These are phyloP conservation scores for Scrobipalpa atriplicella DNA, from an alignment of 2,888 invertebrate genomes.

Conservation along the genomic window DNA sequence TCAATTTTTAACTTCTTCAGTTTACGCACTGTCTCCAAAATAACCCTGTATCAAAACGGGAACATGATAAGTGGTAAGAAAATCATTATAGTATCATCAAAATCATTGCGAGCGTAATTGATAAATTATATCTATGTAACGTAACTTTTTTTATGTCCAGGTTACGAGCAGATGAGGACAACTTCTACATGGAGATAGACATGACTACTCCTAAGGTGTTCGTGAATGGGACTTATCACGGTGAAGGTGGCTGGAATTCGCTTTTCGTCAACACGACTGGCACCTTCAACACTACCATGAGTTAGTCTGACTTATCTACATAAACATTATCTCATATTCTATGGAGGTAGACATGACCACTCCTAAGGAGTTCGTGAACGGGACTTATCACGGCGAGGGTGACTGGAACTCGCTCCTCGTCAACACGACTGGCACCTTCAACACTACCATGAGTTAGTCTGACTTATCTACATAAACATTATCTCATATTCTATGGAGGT, in stretches of 20 bases:
- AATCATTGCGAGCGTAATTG: too few species aligned
- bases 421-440: conserved; percentile 83
- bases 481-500: conserved; percentile 71
- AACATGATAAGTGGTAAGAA: too few species aligned
- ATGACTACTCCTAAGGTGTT: conserved; percentile 79
- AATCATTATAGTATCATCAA: too few species aligned
- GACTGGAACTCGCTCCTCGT: conserved; percentile 83
- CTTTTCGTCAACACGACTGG: conserved; percentile 84
- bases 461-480: too few species aligned
- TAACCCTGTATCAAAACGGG: too few species aligned
- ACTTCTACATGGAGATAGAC: conserved; percentile 83
- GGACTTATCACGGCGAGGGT: conserved; percentile 84
- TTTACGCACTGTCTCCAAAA: too few species aligned
- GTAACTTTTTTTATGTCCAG: conserved; percentile 45
- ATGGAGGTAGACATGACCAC: conserved; percentile 83
- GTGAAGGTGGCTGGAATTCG: conserved; percentile 83
- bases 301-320: too few species aligned
- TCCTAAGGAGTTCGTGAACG: conserved; percentile 80
- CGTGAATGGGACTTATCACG: conserved; percentile 83
- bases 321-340: background rate
- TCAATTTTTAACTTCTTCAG: too few species aligned
- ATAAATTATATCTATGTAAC: too few species aligned
- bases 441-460: conserved; percentile 66
- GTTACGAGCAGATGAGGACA: conserved; percentile 80
- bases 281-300: conserved; percentile 73